Evolutionary conservation across 2,113 vertebrate species (phyloP).

Genomic region (Macrotus californicus): DNA sequence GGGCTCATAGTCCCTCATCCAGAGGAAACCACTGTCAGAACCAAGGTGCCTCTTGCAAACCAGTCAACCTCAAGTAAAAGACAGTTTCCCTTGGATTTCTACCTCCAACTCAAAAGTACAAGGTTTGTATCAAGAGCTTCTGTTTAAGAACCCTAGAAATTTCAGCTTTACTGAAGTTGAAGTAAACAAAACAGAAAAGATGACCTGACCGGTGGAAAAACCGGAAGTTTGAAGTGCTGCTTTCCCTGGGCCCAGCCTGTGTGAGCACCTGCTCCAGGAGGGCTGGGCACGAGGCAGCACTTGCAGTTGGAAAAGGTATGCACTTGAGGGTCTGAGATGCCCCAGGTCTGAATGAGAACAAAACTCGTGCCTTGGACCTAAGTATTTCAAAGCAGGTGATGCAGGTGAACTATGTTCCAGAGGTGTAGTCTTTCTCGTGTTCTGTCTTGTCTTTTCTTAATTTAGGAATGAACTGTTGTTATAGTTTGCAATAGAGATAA

Average conservation of each 20-base stretch:
- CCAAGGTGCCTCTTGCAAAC: not conserved
- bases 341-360: fast-evolving
- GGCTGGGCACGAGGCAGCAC: fast-evolving
- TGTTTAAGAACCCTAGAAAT: not conserved
- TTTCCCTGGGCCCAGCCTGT: not conserved
- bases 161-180: not conserved
- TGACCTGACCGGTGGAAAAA: no score
- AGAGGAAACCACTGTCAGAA: not conserved
- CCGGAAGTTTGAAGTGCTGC: fast-evolving
- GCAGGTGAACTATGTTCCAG: fast-evolving
- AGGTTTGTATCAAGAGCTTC: not conserved
- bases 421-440: fast-evolving
- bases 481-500: not conserved
- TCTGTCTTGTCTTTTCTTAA: not conserved
- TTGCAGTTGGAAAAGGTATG: fast-evolving
- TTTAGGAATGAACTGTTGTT: not conserved
- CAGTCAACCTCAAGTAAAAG: not conserved
- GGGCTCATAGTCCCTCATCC: fast-evolving
- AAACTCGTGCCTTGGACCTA: fast-evolving
- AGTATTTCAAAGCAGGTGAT: not conserved
- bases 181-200: not conserved
- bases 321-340: fast-evolving
- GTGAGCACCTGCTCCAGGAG: not conserved
- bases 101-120: not conserved
- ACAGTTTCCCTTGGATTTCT: not conserved